These are phyloP conservation scores for Oeneis ivallda DNA, from an alignment of 2,888 invertebrate species.

Conservation along the genomic window DNA sequence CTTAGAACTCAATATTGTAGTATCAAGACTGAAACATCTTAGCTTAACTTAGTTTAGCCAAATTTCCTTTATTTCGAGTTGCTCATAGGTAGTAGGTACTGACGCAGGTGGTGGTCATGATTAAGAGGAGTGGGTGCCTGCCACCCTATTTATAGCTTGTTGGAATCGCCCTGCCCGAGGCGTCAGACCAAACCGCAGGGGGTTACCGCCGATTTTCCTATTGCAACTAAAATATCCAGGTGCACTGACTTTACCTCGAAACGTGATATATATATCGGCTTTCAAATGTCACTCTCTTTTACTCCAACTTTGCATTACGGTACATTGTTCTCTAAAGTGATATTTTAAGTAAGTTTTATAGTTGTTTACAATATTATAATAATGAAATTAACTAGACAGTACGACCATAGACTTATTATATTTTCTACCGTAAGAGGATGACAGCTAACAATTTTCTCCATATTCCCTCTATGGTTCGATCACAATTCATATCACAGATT, in stretches of 20 bases:
- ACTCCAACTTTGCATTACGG: constrained; percentile 28
- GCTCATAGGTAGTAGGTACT: constrained; percentile 52
- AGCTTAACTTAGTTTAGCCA: background rate
- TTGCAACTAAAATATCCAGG: constrained; percentile 48
- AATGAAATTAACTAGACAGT: no score
- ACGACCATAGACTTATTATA: no score
- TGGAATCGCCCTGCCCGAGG: constrained; percentile 54
- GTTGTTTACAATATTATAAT: background rate
- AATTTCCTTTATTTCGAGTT: constrained; percentile 24
- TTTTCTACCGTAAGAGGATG: no score
- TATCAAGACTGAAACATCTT: no score
- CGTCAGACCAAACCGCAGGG: constrained; percentile 58
- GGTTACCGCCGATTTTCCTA: constrained; percentile 48
- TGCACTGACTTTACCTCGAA: constrained; percentile 38
- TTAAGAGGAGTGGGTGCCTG: constrained; percentile 62
- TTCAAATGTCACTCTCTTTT: constrained; percentile 29
- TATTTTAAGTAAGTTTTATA: background rate
- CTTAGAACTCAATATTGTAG: no score
- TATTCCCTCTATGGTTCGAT: no score
- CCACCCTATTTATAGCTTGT: constrained; percentile 66
- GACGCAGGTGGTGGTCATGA: constrained; percentile 66
- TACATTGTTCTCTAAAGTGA: background rate
- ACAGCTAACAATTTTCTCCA: no score
- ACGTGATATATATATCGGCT: constrained; percentile 39
- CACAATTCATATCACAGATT: no score